Percentiles rank a stretch among this genome's conserved stretches.
phyloP scores from a whole-genome alignment of 1,140 invertebrate species.

The Phocides pigmalion region DNA sequence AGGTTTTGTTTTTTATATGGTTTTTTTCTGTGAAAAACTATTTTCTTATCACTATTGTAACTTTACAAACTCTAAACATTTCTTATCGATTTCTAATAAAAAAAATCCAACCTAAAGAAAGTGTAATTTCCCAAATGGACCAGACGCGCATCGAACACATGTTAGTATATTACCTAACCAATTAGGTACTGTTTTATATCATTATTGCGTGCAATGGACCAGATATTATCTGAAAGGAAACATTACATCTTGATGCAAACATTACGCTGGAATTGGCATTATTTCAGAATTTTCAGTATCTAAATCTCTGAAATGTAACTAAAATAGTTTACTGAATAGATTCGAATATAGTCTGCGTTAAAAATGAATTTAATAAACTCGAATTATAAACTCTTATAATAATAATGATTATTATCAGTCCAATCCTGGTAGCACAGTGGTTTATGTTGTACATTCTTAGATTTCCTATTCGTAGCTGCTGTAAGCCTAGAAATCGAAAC shows the following conservation, averaged over 20 bases:
- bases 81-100: no score
- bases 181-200: no score
- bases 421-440: not conserved
- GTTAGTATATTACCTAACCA: no score
- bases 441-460: not conserved
- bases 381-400: not conserved
- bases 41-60: no score
- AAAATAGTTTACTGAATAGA: no score
- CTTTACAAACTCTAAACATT: no score
- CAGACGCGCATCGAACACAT: no score
- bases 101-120: no score
- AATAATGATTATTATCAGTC: not conserved
- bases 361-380: not conserved
- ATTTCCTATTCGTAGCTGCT: not conserved
- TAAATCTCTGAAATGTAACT: no score
- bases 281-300: slow-evolving; percentile 8
- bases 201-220: not conserved
- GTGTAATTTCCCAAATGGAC: no score
- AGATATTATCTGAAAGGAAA: not conserved
- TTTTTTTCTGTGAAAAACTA: no score
- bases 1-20: no score
- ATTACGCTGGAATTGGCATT: slow-evolving; percentile 5
- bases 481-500: slow-evolving; percentile 10
- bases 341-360: not conserved
- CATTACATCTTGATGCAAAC: not conserved